Evolutionary conservation across 1,140 invertebrate species (phyloP), one percentile per base, ranked within the genome.

Genomic region (Ptiloglossa arizonensis): DNA sequence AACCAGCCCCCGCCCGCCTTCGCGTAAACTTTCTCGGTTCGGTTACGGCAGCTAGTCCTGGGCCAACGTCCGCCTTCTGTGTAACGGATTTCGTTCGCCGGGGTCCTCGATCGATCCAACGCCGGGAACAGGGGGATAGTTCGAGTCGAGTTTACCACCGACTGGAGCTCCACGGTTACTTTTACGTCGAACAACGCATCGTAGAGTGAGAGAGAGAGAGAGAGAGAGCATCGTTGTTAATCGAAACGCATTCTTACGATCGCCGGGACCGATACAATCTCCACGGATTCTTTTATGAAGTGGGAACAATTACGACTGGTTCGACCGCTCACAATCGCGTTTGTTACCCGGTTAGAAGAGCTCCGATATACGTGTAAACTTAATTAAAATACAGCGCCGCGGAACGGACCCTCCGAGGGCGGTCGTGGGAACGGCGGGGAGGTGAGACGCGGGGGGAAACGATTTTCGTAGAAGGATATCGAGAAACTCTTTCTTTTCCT

Each of bases 391-490:
- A 69, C 62, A 35, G 22, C 38, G 52, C 29, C 9, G 22, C 22
- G 19, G n/a, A 41, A 41, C 4, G n/a, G n/a, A 22, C 8, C 4
- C 38, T 48, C 50, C 24, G 79, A 75, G 80, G 83, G 83, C 74
- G 82, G 79, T 86, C 83, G 83, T 86, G 83, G 82, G 83, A 86
- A 86, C 81, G 70, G n/a, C 13, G 46, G 29, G 64, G 67, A 75
- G 74, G 64, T 52, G 50, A 38, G 64, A 22, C 50, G 48, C n/a
- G n/a, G n/a, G 27, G 19, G 15, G 67, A 46, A 56, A 56, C 62
- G 71, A 86, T 86, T 82, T 85, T 81, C 79, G 83, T 82, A 82
- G 79, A 80, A 85, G 82, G 83, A 85, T 85, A 85, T 81, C 79
- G 80, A 72, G 73, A 50, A 84, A 81, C 68, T 71, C 50, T 79